Percentiles rank a stretch among this genome's conserved stretches.
Evolutionary conservation across 2,888 invertebrate species (phyloP).

Genomic region (Hydrotaea cyrtoneurina): DNA sequence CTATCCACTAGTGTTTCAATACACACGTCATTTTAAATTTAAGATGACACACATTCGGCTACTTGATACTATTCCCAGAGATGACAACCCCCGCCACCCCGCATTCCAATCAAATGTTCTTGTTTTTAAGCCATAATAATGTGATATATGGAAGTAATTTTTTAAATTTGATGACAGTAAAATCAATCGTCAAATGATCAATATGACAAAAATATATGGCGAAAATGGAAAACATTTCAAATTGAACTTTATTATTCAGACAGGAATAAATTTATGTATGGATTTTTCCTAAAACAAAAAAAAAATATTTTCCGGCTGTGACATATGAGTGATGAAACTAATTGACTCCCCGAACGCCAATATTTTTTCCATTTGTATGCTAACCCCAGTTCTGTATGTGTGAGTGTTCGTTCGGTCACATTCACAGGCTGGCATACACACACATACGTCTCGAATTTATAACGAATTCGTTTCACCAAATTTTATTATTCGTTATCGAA

Average conservation of each 20-base stretch:
- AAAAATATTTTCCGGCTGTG: constrained; percentile 27
- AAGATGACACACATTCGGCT: too few species aligned
- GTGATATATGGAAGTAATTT: background rate
- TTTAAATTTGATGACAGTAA: constrained; percentile 14
- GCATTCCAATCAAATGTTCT: too few species aligned
- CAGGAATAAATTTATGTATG: background rate
- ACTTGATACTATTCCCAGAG: too few species aligned
- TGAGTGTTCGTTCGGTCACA: background rate
- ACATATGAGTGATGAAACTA: constrained; percentile 40
- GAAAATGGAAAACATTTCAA: background rate
- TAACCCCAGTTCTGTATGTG: background rate
- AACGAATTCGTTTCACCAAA: constrained; percentile 27
- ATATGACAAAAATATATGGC: constrained; percentile 1
- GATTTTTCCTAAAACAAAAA: background rate
- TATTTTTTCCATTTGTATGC: constrained; percentile 14
- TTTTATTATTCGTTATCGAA: constrained; percentile 33
- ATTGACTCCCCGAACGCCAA: constrained; percentile 27
- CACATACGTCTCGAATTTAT: constrained; percentile 11
- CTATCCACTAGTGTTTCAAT: too few species aligned
- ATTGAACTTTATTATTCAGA: constrained; percentile 2
- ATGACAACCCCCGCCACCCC: too few species aligned
- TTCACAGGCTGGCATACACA: background rate
- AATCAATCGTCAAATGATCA: background rate
- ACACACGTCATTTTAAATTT: too few species aligned
- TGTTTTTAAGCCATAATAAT: background rate